These are phyloP conservation scores for Spodoptera picta DNA, from an alignment of 2,888 invertebrate species.

Conservation along the genomic window DNA sequence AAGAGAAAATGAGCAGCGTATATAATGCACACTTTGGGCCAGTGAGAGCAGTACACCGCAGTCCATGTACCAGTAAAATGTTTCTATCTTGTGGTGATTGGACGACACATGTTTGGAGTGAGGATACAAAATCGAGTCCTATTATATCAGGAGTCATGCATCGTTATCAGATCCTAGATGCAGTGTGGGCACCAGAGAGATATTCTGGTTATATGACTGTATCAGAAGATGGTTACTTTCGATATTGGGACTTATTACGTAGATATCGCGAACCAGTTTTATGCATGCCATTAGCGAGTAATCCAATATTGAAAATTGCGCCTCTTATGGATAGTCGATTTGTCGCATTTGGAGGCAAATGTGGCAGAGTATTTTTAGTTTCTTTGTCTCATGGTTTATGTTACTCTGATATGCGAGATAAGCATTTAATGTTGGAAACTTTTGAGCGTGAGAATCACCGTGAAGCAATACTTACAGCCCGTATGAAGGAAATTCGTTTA, in stretches of 20 bases:
- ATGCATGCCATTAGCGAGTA: constrained; percentile 87
- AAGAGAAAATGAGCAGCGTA: constrained; percentile 89
- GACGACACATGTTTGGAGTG: constrained; percentile 90
- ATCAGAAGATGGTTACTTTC: constrained; percentile 90
- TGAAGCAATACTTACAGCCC: constrained; percentile 95
- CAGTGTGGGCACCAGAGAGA: constrained; percentile 71
- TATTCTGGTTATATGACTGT: constrained; percentile 78
- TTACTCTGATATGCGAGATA: constrained; percentile 91
- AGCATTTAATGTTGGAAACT: constrained; percentile 90
- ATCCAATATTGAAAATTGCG: constrained; percentile 88
- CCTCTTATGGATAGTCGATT: constrained; percentile 90
- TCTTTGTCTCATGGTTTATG: constrained; percentile 90
- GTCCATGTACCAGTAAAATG: constrained; percentile 90
- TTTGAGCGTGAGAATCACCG: constrained; percentile 95
- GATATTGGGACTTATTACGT: constrained; percentile 94
- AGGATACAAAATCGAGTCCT: constrained; percentile 87
- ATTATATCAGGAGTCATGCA: constrained; percentile 68
- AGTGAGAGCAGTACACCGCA: constrained; percentile 89
- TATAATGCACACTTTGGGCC: constrained; percentile 88
- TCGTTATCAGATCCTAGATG: constrained; percentile 65
- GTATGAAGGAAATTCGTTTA: constrained; percentile 93
- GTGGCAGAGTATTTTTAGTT: constrained; percentile 91
- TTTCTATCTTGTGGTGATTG: constrained; percentile 91
- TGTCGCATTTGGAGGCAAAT: constrained; percentile 90
- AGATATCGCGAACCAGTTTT: constrained; percentile 91